Evolutionary conservation across 2,888 invertebrate genomes (phyloP), one percentile per base, ranked within the genome.

Genomic region (Drosophila quinaria): DNA sequence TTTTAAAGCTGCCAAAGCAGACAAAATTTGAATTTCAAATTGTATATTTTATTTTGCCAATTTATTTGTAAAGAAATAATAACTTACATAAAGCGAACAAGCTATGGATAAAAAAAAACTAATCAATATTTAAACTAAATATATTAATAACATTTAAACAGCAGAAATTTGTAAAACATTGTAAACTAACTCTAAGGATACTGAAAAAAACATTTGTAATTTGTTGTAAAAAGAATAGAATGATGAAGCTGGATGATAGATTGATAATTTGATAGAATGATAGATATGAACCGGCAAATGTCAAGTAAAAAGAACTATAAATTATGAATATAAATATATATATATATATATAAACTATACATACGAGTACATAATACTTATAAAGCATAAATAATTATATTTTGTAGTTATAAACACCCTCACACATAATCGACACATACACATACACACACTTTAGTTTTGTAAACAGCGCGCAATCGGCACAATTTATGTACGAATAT

Each of bases 401-500:
- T 84, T 88, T 88, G 83, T 86, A 84, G 89, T 86, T 78, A 80
- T 54, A 59, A 52, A 70, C 52, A 58, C 61, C 50, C 46, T 65
- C 56, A 68, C 55, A 65, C 49, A 63, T 42, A 70, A 29, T 70
- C 47, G 47, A 69, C 39, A 66, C 31, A 60, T 62, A 52, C 49
- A 64, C 50, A 56, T 42, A 64, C 51, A 69, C 55, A 69, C 58
- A 61, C 65, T 67, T 87, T 89, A 78, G 84, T 89, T 89, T 77
- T 81, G 81, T 81, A 81, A 89, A 83, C 81, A 76, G 79, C 85
- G 69, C 79, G 74, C 79, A 89, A 89, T 89, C 87, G 87, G 84
- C 89, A 84, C 87, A 87, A 77, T 74, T 87, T 81, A 87, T 62
- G 58, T 73, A 77, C 65, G 75, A 63, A 66, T 64, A 64, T 64